phyloP scores from a whole-genome alignment of 2,888 invertebrate genomes.

The Phragmatobia fuliginosa region DNA sequence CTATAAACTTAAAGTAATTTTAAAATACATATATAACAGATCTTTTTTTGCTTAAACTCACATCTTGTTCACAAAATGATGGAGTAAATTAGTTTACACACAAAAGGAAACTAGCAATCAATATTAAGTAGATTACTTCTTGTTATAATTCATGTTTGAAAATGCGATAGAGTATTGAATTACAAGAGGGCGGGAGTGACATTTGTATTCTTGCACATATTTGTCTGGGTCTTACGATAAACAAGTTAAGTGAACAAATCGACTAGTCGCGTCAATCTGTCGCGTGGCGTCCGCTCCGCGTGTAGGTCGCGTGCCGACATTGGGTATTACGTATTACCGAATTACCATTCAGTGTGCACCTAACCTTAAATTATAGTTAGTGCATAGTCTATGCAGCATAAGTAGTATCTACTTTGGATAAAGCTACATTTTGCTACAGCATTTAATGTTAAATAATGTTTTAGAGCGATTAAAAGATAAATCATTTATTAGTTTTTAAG shows the following conservation, averaged over 20 bases:
- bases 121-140: constrained; percentile 9
- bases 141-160: constrained; percentile 42
- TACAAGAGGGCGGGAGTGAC: constrained; percentile 59
- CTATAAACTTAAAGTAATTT: too few species aligned
- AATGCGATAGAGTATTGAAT: constrained; percentile 59
- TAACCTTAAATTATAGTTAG: constrained; percentile 74
- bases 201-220: constrained; percentile 67
- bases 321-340: constrained; percentile 83
- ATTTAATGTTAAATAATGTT: neutral
- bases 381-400: constrained; percentile 63
- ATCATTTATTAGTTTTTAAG: neutral
- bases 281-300: constrained; percentile 73
- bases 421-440: neutral
- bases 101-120: neutral
- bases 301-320: constrained; percentile 69
- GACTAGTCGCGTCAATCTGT: constrained; percentile 73
- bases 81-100: too few species aligned
- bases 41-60: neutral
- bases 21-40: too few species aligned
- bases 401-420: constrained; percentile 54
- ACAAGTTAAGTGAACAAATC: constrained; percentile 83
- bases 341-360: constrained; percentile 79
- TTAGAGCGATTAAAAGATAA: neutral
- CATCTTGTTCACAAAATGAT: too few species aligned
- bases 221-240: constrained; percentile 72